Evolutionary conservation across 2,113 vertebrate genomes (phyloP).

Genomic region (Prolemur simus): DNA sequence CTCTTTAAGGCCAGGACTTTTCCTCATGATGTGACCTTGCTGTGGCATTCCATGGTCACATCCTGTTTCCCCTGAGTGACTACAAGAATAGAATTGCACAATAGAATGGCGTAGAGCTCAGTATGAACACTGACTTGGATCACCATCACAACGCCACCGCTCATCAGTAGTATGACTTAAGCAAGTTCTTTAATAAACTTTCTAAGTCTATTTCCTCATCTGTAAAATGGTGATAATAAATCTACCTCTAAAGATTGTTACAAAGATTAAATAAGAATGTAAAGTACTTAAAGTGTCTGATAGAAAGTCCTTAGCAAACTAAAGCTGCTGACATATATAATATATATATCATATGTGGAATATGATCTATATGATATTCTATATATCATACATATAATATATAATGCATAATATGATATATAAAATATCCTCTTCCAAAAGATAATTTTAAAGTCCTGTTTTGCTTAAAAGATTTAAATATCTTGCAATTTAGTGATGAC

Average conservation of each 20-base stretch:
- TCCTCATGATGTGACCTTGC: slow-evolving; percentile 24
- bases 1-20: neutral
- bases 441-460: neutral
- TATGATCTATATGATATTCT: too few relatives aligned
- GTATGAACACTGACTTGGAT: neutral
- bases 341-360: too few relatives aligned
- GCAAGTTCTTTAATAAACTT: neutral
- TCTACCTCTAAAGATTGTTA: neutral
- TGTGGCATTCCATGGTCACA: neutral
- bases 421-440: neutral
- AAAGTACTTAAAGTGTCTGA: neutral
- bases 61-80: neutral
- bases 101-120: neutral
- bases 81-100: neutral
- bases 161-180: neutral
- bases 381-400: neutral
- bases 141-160: too few relatives aligned
- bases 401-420: neutral
- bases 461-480: neutral
- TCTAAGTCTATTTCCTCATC: neutral
- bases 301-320: neutral
- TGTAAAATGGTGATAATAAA: slow-evolving; percentile 34
- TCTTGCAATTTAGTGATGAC: neutral
- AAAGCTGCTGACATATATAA: neutral
- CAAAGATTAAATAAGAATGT: slow-evolving; percentile 10